phyloP scores from a whole-genome alignment of 2,797 vertebrate species.

The Chromobotia macracanthus region DNA sequence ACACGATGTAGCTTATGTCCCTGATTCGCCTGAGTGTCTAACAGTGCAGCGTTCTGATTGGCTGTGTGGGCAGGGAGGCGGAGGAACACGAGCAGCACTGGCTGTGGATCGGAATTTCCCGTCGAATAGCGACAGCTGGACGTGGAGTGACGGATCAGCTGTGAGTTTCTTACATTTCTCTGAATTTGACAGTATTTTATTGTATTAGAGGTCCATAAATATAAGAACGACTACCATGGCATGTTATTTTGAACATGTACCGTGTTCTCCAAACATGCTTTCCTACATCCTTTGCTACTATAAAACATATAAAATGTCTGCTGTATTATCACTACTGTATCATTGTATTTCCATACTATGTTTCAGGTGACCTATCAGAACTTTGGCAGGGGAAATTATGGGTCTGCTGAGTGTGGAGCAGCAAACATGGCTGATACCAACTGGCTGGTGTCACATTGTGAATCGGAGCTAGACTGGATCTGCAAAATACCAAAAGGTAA shows the following conservation, averaged over 20 bases:
- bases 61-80: slow-evolving; percentile 72
- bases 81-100: slow-evolving; percentile 93
- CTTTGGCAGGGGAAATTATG: slow-evolving; percentile 86
- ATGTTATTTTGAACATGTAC: too few species aligned
- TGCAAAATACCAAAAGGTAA: slow-evolving; percentile 96
- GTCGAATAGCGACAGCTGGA: slow-evolving; percentile 89
- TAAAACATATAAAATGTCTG: neutral
- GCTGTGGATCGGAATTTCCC: slow-evolving; percentile 96
- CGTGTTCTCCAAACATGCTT: too few species aligned
- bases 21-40: neutral
- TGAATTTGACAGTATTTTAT: neutral
- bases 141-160: slow-evolving; percentile 90
- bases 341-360: neutral
- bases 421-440: slow-evolving; percentile 89
- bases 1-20: neutral
- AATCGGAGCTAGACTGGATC: slow-evolving; percentile 92
- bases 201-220: neutral
- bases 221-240: neutral
- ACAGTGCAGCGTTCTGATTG: slow-evolving; percentile 19
- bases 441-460: slow-evolving; percentile 93
- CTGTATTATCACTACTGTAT: neutral
- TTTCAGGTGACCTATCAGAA: slow-evolving; percentile 91
- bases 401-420: slow-evolving; percentile 85
- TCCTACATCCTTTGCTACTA: neutral
- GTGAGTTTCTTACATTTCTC: slow-evolving; percentile 74